Conservation (phyloP, 2,113 vertebrate species). For the Sarotherodon lohbergeri region DNA sequence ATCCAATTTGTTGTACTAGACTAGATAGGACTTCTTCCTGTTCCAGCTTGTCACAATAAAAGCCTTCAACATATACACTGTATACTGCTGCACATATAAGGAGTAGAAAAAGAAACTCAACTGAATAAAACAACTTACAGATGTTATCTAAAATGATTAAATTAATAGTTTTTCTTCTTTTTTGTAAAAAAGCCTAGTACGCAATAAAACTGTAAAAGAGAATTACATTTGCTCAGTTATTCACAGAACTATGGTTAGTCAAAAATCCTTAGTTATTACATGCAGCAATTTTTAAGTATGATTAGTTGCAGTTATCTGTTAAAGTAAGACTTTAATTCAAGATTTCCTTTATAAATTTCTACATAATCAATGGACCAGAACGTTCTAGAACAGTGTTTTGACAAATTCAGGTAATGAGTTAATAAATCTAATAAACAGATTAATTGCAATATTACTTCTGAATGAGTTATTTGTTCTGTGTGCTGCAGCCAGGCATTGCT, state of each 20-base stretch:
- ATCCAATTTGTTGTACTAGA: not conserved
- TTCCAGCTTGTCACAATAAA: not conserved
- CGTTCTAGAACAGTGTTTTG: not conserved
- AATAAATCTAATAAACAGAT: not conserved
- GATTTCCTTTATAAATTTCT: not conserved
- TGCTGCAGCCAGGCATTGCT: not conserved
- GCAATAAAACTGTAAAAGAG: not conserved
- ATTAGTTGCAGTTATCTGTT: not conserved
- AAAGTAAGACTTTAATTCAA: not conserved
- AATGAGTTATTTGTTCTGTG: not conserved
- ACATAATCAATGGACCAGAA: not conserved
- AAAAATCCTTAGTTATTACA: not conserved
- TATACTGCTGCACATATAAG: not conserved
- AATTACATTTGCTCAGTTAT: not conserved
- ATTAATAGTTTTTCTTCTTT: not conserved
- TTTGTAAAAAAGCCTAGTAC: not conserved
- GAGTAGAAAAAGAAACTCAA: not conserved
- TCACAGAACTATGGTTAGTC: not conserved
- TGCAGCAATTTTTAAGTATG: not conserved
- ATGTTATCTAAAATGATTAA: not conserved
- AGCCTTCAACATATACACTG: not conserved
- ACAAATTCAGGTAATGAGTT: not conserved
- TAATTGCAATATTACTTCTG: not conserved
- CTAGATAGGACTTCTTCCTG: not conserved
- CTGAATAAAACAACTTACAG: not conserved